Conservation (phyloP, 2,113 vertebrate species). For the Acrocephalus arundinaceus region DNA sequence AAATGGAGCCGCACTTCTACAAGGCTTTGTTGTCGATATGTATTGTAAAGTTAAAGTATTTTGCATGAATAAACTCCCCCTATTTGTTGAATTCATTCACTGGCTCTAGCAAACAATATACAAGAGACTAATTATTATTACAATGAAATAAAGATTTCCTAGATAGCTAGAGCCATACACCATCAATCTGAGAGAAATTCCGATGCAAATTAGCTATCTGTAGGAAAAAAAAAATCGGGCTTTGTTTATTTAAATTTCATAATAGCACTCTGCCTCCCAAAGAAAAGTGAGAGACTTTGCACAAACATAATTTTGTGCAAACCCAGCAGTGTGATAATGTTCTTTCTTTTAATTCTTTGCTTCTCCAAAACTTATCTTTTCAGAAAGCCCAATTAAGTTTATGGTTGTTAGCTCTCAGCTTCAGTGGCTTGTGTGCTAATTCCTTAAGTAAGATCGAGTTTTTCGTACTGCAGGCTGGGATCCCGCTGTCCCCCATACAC, state of each 20-base stretch:
- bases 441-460: not conserved
- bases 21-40: not conserved
- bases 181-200: not conserved
- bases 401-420: rapidly evolving
- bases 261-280: not conserved
- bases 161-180: not conserved
- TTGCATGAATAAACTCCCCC: not conserved
- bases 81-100: not conserved
- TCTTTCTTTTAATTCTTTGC: not conserved
- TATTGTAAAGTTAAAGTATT: not conserved
- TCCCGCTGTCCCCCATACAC: rapidly evolving
- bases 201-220: not conserved
- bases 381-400: not conserved
- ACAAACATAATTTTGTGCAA: not conserved
- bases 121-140: not conserved
- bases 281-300: not conserved
- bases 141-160: not conserved
- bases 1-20: not conserved
- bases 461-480: not conserved
- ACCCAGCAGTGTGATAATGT: rapidly evolving
- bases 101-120: not conserved
- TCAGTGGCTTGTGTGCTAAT: rapidly evolving
- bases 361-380: not conserved
- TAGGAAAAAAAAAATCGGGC: rapidly evolving
- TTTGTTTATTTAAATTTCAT: not conserved